These are phyloP conservation scores for Aphaenogaster ashmeadi DNA, from an alignment of 1,140 invertebrate species.

Conservation along the genomic window DNA sequence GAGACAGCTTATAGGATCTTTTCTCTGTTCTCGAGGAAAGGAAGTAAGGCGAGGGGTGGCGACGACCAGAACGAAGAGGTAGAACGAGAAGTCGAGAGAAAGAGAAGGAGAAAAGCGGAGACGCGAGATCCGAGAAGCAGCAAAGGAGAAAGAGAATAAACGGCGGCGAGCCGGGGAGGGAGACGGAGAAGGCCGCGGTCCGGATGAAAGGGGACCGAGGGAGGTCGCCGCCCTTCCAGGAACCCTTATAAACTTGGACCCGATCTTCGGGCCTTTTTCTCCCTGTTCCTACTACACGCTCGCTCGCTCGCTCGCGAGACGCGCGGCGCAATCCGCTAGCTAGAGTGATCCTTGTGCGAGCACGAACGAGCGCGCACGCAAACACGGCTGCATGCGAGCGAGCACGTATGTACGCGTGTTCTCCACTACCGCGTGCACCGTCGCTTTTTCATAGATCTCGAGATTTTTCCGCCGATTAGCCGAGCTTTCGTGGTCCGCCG, in stretches of 20 bases:
- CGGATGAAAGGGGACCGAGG: constrained; percentile 85
- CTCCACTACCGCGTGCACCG: constrained; percentile 14
- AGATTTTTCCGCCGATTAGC: constrained; percentile 73
- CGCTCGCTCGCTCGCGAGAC: constrained; percentile 27
- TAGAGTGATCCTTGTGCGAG: constrained; percentile 69
- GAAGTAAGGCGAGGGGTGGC: constrained; percentile 35
- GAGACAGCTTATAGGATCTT: background rate
- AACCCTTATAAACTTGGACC: constrained; percentile 86
- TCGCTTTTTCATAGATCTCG: constrained; percentile 72
- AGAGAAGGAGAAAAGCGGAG: constrained; percentile 41
- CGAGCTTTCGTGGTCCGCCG: constrained; percentile 65
- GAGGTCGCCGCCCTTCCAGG: constrained; percentile 86
- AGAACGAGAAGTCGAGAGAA: constrained; percentile 14
- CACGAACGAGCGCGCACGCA: constrained; percentile 31
- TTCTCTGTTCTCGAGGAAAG: constrained; percentile 18
- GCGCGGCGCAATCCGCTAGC: constrained; percentile 52
- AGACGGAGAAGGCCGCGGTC: constrained; percentile 79
- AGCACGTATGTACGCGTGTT: constrained; percentile 7
- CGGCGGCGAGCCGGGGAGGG: constrained; percentile 25
- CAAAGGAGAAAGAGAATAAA: constrained; percentile 34
- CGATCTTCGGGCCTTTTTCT: constrained; percentile 76
- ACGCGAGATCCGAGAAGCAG: constrained; percentile 47
- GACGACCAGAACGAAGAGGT: constrained; percentile 43
- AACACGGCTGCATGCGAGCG: constrained; percentile 23
- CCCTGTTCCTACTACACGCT: constrained; percentile 65